These are phyloP conservation scores for Chrysochloris asiatica DNA, from an alignment of 2,113 vertebrate genomes.

Conservation along the genomic window DNA sequence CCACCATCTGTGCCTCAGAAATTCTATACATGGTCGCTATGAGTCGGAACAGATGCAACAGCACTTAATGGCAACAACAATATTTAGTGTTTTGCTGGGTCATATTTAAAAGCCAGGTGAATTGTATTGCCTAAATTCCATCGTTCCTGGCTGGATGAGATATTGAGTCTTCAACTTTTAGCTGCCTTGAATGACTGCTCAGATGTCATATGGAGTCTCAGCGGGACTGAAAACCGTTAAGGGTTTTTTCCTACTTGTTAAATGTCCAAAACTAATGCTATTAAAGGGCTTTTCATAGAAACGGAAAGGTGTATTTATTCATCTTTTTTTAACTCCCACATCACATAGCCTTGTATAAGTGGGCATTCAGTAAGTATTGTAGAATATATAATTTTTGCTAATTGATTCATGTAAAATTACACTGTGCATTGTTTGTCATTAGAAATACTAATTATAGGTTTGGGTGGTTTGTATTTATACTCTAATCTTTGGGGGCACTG, in stretches of 20 bases:
- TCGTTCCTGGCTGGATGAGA: neutral
- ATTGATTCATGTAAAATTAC: conserved; percentile 63
- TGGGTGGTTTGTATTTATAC: conserved; percentile 57
- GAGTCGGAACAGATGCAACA: no score
- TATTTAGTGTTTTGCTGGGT: conserved; percentile 15
- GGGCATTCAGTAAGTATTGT: conserved; percentile 23
- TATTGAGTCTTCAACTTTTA: conserved; percentile 4
- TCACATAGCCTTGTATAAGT: conserved; percentile 19
- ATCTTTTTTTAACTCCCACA: conserved; percentile 46
- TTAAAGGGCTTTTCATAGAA: conserved; percentile 42
- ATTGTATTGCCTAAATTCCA: neutral
- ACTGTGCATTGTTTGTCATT: conserved; percentile 58
- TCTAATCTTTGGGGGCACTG: conserved; percentile 38
- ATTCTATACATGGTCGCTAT: no score
- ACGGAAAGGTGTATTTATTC: conserved; percentile 1
- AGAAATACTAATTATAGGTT: conserved; percentile 59
- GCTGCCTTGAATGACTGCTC: neutral
- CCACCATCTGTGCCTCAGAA: no score
- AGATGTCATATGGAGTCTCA: neutral
- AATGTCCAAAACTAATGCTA: conserved; percentile 54
- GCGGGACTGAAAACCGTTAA: neutral
- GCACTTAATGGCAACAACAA: no score
- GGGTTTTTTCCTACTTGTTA: conserved; percentile 2
- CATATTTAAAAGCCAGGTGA: neutral
- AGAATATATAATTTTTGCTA: conserved; percentile 66